Evolutionary conservation across 1,140 invertebrate species (phyloP).

Genomic region (Drosophila sulfurigaster): DNA sequence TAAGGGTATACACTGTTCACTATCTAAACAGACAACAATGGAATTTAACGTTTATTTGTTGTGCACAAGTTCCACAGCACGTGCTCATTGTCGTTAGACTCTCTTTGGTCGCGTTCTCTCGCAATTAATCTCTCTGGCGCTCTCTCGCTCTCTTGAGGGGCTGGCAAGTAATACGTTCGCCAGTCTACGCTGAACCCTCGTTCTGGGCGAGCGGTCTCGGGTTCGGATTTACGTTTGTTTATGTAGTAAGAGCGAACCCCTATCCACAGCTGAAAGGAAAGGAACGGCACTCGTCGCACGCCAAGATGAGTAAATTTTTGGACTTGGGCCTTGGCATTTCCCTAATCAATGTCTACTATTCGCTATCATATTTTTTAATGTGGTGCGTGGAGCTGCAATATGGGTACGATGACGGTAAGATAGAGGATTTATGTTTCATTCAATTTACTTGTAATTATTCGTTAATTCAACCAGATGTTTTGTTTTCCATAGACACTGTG

Average conservation of each 20-base stretch:
- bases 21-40: not conserved
- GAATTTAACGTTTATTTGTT: not conserved
- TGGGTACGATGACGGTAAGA: slow-evolving; percentile 24
- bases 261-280: not conserved
- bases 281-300: slow-evolving; percentile 3
- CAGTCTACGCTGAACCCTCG: slow-evolving; percentile 56
- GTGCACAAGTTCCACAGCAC: slow-evolving; percentile 19
- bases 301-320: slow-evolving; percentile 46
- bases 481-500: slow-evolving; percentile 28
- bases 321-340: slow-evolving; percentile 49
- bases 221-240: slow-evolving; percentile 34
- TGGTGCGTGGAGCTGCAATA: slow-evolving; percentile 44
- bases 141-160: slow-evolving; percentile 3
- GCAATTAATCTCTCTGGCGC: not conserved
- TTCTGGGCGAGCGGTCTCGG: slow-evolving; percentile 55
- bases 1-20: not conserved
- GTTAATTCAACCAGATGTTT: slow-evolving; percentile 20
- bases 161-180: slow-evolving; percentile 39
- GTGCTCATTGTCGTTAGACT: slow-evolving; percentile 6
- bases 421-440: slow-evolving; percentile 3
- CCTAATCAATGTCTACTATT: slow-evolving; percentile 48
- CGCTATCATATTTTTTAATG: slow-evolving; percentile 47
- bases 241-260: slow-evolving; percentile 25
- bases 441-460: not conserved
- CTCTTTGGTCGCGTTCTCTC: slow-evolving; percentile 6